These are phyloP conservation scores for Kuschelorhynchus macadamiae DNA, from an alignment of 2,888 invertebrate species.

Conservation along the genomic window DNA sequence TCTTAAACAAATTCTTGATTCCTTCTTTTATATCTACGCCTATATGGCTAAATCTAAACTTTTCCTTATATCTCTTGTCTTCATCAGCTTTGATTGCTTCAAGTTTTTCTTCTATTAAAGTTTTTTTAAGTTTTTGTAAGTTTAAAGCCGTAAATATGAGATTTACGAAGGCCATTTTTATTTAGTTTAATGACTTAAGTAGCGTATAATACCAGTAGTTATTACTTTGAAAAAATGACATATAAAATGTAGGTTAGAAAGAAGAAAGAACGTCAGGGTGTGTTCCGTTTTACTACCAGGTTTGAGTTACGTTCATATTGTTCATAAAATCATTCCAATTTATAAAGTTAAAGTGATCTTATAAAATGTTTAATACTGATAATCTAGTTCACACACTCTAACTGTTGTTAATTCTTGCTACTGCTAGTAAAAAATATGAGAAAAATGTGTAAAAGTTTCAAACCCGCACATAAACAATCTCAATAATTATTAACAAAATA, in stretches of 20 bases:
- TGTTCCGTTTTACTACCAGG: too few species aligned
- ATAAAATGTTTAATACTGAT: too few species aligned
- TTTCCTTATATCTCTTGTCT: conserved; percentile 66
- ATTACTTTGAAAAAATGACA: conserved; percentile 41
- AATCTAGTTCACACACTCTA: too few species aligned
- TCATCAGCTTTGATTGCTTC: conserved; percentile 70
- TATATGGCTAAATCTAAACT: conserved; percentile 68
- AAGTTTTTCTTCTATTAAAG: conserved; percentile 74
- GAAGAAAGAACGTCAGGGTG: too few species aligned
- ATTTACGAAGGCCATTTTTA: conserved; percentile 72
- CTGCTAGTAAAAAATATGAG: too few species aligned
- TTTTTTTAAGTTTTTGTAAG: conserved; percentile 69
- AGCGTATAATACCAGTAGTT: conserved; percentile 46
- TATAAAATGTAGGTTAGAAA: not conserved
- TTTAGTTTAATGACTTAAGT: conserved; percentile 39
- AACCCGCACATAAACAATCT: too few species aligned
- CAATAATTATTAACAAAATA: too few species aligned
- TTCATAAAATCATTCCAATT: too few species aligned
- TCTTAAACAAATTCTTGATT: conserved; percentile 65
- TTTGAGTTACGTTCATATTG: too few species aligned
- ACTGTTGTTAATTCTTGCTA: too few species aligned
- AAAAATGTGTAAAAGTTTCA: too few species aligned
- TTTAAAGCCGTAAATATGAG: conserved; percentile 72
- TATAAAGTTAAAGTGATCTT: too few species aligned
- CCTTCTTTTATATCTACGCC: conserved; percentile 67